Evolutionary conservation across 2,797 vertebrate species (phyloP), one percentile per base, ranked within the genome.

Genomic region (Eurystomus glaucurus): DNA sequence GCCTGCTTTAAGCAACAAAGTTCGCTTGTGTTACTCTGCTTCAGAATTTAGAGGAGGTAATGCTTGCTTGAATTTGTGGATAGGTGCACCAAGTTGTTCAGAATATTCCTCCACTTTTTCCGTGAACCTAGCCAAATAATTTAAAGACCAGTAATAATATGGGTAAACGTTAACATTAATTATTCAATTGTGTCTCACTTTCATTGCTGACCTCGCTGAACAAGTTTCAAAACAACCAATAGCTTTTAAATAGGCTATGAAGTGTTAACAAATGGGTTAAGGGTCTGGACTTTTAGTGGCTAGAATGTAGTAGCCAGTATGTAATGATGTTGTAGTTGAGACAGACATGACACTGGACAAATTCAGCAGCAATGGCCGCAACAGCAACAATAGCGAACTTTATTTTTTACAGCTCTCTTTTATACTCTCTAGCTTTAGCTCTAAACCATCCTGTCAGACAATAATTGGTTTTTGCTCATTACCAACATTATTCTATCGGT

Each of bases 1-100:
- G 1, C 2, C 3, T 64, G 3, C 9, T 84, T 50, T 68, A 60
- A 43, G 23, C 0, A 64, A 18, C 2, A 45, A 45, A 50, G 4
- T 33, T 65, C 20, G 4, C 23, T 89, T 50, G 1, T 29, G 6
- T 71, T 77, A 28, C 33, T 66, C 28, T 66, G 20, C 35, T 70
- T 51, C 55, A 58, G 48, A 74, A 81, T 54, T 72, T 33, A 45
- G 13, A n/a, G 20, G 10, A 51, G 1, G 4, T 55, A 35, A 22
- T 37, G 6, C 50, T 28, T 54, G 7, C 8, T 28, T 52, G 12
- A 91, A 5, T 37, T 76, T 50, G 16, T 39, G 41, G 17, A 55
- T 9, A 46, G 14, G 3, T 25, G 4, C 9, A 61, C 76, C 2
- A 43, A 29, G 15, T 9, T 87, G 5, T 69, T 79, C n/a, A 62